Percentiles rank a stretch among this genome's conserved stretches.
Evolutionary conservation across 1,140 invertebrate genomes (phyloP).

Genomic region (Teleogryllus occipitalis): DNA sequence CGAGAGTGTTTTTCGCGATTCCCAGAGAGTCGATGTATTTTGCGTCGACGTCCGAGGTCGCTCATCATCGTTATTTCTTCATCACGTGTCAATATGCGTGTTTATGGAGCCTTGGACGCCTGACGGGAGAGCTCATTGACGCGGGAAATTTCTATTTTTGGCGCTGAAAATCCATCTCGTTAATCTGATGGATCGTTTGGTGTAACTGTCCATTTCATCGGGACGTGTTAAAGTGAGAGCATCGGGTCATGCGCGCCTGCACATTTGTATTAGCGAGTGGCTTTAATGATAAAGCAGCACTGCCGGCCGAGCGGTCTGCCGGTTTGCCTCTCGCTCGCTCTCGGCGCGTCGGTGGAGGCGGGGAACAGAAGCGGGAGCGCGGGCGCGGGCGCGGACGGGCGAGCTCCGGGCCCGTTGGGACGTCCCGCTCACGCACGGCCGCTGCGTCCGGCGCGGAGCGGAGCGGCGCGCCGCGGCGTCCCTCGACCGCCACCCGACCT

Average conservation of each 20-base stretch:
- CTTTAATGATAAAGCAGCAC: slow-evolving; percentile 4
- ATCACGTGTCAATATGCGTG: slow-evolving; percentile 3
- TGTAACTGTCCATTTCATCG: slow-evolving; percentile 4
- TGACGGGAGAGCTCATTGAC: not conserved
- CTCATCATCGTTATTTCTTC: slow-evolving; percentile 4
- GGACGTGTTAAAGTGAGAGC: not conserved
- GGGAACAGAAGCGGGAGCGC: not conserved
- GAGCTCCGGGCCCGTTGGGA: not conserved
- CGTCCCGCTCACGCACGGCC: not conserved
- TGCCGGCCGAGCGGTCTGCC: not conserved
- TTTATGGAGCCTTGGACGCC: slow-evolving; percentile 3
- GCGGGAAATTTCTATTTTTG: slow-evolving; percentile 4
- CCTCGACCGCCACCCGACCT: not conserved
- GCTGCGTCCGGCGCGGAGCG: not conserved
- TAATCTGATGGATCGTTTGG: not conserved
- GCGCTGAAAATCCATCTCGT: not conserved
- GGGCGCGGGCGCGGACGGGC: too few species aligned
- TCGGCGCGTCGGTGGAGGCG: not conserved
- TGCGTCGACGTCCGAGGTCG: not conserved
- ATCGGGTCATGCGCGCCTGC: not conserved
- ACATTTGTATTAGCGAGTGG: slow-evolving; percentile 1
- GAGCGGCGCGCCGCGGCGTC: not conserved
- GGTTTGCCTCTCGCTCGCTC: not conserved
- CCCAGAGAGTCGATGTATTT: not conserved
- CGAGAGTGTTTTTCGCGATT: not conserved